Percentiles rank a stretch among this genome's conserved stretches.
These are phyloP conservation scores for Orcinus orca DNA, from an alignment of 2,113 vertebrate species.

Conservation along the genomic window DNA sequence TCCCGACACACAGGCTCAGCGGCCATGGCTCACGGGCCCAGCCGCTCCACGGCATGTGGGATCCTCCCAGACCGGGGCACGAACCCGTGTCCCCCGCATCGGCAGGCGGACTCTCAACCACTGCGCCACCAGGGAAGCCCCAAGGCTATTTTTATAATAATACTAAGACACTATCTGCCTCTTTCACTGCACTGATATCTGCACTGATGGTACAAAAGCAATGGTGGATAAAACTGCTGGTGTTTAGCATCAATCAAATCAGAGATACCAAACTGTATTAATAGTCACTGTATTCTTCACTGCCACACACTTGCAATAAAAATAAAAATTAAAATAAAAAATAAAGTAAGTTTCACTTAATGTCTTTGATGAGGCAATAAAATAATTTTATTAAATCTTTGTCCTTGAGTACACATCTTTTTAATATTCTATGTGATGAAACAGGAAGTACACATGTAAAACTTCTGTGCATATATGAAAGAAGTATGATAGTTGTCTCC, in stretches of 20 bases:
- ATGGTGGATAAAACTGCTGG: not conserved
- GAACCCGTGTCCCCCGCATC: too few relatives aligned
- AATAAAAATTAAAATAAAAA: not conserved
- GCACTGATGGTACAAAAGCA: not conserved
- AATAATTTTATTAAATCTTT: constrained; percentile 24
- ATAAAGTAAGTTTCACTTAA: constrained; percentile 9
- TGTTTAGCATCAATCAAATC: not conserved
- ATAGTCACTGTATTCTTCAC: not conserved
- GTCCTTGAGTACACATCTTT: not conserved
- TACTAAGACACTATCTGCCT: not conserved
- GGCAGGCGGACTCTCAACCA: too few relatives aligned
- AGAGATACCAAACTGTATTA: not conserved
- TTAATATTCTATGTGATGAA: not conserved
- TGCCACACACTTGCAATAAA: not conserved
- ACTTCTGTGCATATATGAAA: not conserved
- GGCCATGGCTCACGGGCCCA: too few relatives aligned
- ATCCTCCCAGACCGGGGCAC: rapidly evolving
- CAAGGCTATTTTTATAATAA: not conserved
- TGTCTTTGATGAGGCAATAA: not conserved
- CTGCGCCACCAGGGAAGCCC: too few relatives aligned
- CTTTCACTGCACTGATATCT: not conserved
- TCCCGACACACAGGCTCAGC: too few relatives aligned
- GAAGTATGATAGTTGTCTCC: not conserved
- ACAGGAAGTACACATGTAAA: not conserved
- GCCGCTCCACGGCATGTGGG: too few relatives aligned